Conservation (phyloP, 2,888 invertebrate species). For the Thumatha senex region DNA sequence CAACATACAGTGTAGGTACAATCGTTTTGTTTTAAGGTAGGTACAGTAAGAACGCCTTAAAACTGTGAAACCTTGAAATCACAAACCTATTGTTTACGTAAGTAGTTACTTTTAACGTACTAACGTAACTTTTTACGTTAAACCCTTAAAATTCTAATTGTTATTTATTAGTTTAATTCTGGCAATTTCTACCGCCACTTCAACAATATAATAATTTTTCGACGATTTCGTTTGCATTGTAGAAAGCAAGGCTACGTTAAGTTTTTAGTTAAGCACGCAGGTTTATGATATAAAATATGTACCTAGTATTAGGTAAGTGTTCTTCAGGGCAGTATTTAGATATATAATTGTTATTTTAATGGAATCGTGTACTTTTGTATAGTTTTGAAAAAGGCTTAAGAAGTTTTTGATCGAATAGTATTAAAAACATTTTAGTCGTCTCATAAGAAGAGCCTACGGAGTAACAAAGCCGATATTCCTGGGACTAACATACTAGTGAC, state of each 20-base stretch:
- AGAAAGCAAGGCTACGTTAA: conserved; percentile 34
- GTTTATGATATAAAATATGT: not conserved
- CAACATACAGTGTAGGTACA: too few species aligned
- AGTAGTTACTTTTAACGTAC: not conserved
- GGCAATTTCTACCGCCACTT: conserved; percentile 16
- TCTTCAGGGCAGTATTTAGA: too few species aligned
- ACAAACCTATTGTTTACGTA: not conserved
- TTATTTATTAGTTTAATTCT: conserved; percentile 6
- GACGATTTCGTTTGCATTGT: conserved; percentile 26
- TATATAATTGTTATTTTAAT: too few species aligned
- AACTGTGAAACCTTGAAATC: conserved; percentile 4
- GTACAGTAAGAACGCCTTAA: not conserved
- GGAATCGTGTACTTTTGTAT: too few species aligned
- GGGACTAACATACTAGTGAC: too few species aligned
- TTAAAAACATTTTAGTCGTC: too few species aligned
- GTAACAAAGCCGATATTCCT: too few species aligned
- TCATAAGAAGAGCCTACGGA: too few species aligned
- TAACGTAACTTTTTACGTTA: too few species aligned
- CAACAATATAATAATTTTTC: conserved; percentile 14
- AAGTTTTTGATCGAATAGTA: too few species aligned
- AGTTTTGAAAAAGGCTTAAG: not conserved
- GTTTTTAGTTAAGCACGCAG: conserved; percentile 6
- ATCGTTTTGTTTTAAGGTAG: not conserved
- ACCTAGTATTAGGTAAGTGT: too few species aligned
- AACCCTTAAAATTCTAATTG: conserved; percentile 12